Evolutionary conservation across 1,140 invertebrate genomes (phyloP).

Genomic region (Cherax quadricarinatus): DNA sequence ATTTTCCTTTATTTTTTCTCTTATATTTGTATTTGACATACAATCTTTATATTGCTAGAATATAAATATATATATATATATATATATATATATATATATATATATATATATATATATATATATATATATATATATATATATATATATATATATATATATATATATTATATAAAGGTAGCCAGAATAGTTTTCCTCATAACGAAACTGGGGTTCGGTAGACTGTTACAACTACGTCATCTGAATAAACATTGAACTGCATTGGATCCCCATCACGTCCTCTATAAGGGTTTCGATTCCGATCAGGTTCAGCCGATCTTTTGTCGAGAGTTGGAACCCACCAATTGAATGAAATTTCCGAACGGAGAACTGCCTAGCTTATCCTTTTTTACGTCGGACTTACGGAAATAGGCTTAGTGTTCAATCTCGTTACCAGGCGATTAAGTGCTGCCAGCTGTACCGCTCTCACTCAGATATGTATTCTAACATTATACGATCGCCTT

Average conservation of each 20-base stretch:
- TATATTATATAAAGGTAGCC: neutral
- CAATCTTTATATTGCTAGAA: no score
- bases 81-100: no score
- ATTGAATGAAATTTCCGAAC: conserved; percentile 11
- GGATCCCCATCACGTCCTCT: neutral
- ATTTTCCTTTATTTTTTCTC: neutral
- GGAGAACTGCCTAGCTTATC: conserved; percentile 30
- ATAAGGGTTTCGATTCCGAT: neutral
- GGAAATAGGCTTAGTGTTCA: conserved; percentile 23
- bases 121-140: no score
- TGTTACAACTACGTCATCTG: neutral
- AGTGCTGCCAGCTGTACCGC: neutral
- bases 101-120: no score
- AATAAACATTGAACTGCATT: conserved; percentile 3
- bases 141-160: no score
- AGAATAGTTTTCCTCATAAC: neutral
- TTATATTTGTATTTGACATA: neutral
- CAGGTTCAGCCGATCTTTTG: conserved; percentile 13
- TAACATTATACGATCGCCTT: neutral
- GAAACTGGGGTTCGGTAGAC: neutral
- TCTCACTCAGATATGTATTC: neutral
- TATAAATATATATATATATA: no score
- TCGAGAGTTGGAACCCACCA: neutral
- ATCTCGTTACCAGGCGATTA: conserved; percentile 10
- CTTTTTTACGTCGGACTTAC: conserved; percentile 28